Percentiles rank a stretch among this genome's conserved stretches.
Conservation (phyloP, 2,888 invertebrate genomes). For the Dynastes tityus region DNA sequence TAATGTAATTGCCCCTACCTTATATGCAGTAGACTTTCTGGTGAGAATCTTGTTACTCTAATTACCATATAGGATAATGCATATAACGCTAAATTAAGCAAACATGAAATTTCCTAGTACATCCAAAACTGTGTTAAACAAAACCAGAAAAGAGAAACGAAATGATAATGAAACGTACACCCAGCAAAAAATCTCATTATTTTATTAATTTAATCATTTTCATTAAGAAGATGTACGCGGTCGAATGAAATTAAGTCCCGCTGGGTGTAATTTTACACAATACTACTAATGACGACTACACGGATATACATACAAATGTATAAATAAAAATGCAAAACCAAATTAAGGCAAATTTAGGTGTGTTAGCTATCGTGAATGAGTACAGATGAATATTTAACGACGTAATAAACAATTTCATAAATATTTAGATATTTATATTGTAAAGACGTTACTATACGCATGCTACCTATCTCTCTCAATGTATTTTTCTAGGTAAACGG, state of each 20-base stretch:
- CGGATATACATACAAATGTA: background rate
- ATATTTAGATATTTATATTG: conserved; percentile 6
- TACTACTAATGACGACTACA: conserved; percentile 1
- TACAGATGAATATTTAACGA: background rate
- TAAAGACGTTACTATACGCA: background rate
- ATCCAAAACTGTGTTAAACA: background rate
- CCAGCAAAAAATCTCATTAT: conserved; percentile 1
- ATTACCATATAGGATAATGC: background rate
- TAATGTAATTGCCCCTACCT: too few species aligned
- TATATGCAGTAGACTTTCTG: too few species aligned
- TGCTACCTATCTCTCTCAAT: background rate
- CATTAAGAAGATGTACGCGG: background rate
- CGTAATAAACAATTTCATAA: conserved; percentile 1
- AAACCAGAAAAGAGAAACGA: background rate
- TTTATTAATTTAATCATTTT: conserved; percentile 25
- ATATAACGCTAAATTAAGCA: conserved; percentile 3
- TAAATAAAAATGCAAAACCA: background rate
- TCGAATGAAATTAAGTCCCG: conserved; percentile 18
- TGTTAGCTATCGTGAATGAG: background rate
- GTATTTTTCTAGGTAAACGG: background rate
- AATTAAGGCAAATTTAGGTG: conserved; percentile 16
- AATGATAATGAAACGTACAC: background rate
- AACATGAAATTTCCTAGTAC: conserved; percentile 7
- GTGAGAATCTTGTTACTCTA: background rate
- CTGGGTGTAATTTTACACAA: conserved; percentile 28